These are phyloP conservation scores for Cosmopolites sordidus DNA, from an alignment of 2,888 invertebrate species.

Conservation along the genomic window DNA sequence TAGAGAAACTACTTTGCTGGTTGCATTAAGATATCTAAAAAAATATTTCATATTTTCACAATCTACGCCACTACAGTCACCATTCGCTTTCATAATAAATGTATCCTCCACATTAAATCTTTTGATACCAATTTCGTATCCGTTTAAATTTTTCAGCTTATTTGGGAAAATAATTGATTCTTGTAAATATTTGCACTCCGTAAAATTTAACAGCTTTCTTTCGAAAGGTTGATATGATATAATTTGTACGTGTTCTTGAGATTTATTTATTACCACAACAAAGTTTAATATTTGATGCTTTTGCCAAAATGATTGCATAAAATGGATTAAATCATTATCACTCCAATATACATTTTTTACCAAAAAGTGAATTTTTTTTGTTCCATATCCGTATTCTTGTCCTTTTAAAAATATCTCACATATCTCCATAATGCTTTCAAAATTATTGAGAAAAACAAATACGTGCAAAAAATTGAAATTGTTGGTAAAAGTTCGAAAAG, in stretches of 20 bases:
- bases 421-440: no score
- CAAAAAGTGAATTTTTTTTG: no score
- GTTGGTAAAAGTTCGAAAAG: no score
- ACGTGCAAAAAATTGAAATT: no score
- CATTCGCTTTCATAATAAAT: background rate
- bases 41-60: slow-evolving; percentile 10
- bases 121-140: slow-evolving; percentile 5
- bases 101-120: background rate
- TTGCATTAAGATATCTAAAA: slow-evolving; percentile 9
- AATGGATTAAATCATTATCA: no score
- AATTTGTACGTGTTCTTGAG: background rate
- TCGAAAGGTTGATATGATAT: slow-evolving; percentile 8
- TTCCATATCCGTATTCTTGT: no score
- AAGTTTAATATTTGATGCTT: slow-evolving; percentile 7
- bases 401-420: no score
- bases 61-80: slow-evolving; percentile 5
- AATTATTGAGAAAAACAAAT: no score
- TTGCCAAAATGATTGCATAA: slow-evolving; percentile 6
- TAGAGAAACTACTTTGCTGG: background rate
- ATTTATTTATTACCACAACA: slow-evolving; percentile 1
- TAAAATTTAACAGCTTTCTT: slow-evolving; percentile 1
- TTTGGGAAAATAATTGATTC: background rate
- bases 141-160: slow-evolving; percentile 5
- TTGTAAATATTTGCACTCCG: background rate
- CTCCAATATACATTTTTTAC: no score